A percentile compares a stretch with the other conserved stretches of the same genome.
Conservation (phyloP, 2,888 invertebrate genomes). For the Phanerotoma sp. region DNA sequence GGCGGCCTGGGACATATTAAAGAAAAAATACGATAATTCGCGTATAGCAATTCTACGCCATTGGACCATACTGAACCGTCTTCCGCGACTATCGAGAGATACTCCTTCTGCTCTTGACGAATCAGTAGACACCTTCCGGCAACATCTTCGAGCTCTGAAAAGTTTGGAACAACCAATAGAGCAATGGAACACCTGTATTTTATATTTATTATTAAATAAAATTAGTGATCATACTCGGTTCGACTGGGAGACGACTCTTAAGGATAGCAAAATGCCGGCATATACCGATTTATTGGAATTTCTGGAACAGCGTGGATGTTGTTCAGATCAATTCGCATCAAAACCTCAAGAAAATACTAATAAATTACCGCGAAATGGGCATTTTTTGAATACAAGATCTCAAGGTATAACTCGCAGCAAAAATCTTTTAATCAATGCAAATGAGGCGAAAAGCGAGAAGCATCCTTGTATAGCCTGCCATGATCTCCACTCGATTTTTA, state of each 20-base stretch:
- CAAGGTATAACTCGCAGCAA: too few relatives aligned
- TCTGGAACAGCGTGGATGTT: constrained; percentile 22
- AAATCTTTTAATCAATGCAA: too few relatives aligned
- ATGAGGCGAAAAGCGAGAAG: too few relatives aligned
- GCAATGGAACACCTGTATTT: constrained; percentile 11
- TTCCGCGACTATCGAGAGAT: constrained; percentile 10
- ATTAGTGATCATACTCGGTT: constrained; percentile 1
- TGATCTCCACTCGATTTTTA: neutral
- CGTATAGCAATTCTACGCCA: constrained; percentile 28
- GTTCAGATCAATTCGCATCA: constrained; percentile 5
- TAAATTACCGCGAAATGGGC: too few relatives aligned
- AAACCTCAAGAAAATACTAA: neutral
- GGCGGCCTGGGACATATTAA: constrained; percentile 31
- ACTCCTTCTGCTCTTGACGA: constrained; percentile 16
- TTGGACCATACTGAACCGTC: constrained; percentile 9
- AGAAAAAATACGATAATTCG: constrained; percentile 26
- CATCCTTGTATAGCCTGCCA: neutral
- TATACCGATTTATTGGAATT: constrained; percentile 21
- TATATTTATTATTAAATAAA: constrained; percentile 11
- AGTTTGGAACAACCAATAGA: constrained; percentile 10
- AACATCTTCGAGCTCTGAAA: constrained; percentile 25
- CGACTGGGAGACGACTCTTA: constrained; percentile 25
- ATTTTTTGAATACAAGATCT: too few relatives aligned
- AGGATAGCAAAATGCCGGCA: constrained; percentile 20
- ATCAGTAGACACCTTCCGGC: constrained; percentile 19